phyloP scores from a whole-genome alignment of 1,140 invertebrate genomes.

The Drosophila pruinosa region DNA sequence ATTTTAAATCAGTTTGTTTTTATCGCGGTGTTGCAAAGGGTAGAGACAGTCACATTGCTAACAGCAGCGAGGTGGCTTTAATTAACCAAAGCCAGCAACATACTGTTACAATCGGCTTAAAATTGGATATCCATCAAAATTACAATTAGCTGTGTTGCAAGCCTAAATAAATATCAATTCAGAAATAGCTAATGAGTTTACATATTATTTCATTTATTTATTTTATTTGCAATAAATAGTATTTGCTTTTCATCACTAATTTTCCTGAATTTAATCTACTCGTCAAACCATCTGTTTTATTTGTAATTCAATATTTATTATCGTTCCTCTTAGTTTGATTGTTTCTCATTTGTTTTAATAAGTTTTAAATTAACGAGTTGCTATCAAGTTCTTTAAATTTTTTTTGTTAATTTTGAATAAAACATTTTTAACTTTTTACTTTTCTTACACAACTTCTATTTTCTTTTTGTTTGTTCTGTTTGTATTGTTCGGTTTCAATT shows the following conservation, averaged over 20 bases:
- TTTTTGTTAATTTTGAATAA: no score
- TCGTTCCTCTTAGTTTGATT: no score
- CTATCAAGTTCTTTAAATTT: no score
- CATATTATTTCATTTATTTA: background rate
- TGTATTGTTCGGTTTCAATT: no score
- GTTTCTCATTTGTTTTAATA: no score
- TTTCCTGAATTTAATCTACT: no score
- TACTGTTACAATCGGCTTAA: background rate
- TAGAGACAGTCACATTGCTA: background rate
- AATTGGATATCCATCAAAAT: background rate
- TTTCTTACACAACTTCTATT: no score
- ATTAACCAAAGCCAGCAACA: slow-evolving; percentile 10
- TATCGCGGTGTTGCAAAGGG: background rate
- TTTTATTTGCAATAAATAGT: background rate
- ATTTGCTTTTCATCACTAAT: background rate
- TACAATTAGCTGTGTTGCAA: background rate
- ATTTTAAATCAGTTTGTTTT: slow-evolving; percentile 21
- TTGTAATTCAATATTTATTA: no score
- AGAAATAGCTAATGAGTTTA: background rate
- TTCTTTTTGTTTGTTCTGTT: no score
- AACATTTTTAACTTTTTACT: no score
- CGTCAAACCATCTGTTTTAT: no score
- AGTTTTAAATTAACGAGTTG: no score
- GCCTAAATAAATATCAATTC: background rate
- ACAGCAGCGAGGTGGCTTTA: background rate